A percentile compares a stretch with the other conserved stretches of the same genome.
Evolutionary conservation across 2,113 vertebrate species (phyloP).

Genomic region (Alces alces): DNA sequence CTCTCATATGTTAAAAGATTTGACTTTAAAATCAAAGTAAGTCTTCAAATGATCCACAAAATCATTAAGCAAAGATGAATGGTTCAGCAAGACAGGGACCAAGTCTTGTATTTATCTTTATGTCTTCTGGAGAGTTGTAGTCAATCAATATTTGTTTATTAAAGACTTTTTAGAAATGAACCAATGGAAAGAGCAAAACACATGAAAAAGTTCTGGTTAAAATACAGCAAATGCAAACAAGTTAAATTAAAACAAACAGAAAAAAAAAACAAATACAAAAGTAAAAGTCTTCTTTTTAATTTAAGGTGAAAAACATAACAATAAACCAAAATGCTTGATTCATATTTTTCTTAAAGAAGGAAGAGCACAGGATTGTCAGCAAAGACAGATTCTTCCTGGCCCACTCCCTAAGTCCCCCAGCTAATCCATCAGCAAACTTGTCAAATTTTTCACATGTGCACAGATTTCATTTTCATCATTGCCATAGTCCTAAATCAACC

Average conservation of each 20-base stretch:
- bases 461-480: neutral
- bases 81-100: neutral
- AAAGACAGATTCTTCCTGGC: neutral
- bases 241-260: neutral
- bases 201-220: neutral
- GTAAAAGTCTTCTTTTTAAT: neutral
- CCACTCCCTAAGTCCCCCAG: neutral
- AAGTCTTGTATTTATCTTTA: neutral
- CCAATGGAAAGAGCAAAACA: neutral
- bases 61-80: neutral
- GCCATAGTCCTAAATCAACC: neutral
- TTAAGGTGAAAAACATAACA: neutral
- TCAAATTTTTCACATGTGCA: conserved; percentile 17
- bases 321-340: neutral
- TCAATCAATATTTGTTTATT: neutral
- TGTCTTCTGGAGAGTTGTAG: neutral
- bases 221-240: neutral
- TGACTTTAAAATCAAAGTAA: neutral
- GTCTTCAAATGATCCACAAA: neutral
- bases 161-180: neutral
- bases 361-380: neutral
- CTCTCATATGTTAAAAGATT: neutral
- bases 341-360: neutral
- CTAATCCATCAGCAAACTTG: conserved; percentile 23
- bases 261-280: neutral